These are phyloP conservation scores for Ruditapes philippinarum DNA, from an alignment of 1,140 invertebrate species.

Conservation along the genomic window DNA sequence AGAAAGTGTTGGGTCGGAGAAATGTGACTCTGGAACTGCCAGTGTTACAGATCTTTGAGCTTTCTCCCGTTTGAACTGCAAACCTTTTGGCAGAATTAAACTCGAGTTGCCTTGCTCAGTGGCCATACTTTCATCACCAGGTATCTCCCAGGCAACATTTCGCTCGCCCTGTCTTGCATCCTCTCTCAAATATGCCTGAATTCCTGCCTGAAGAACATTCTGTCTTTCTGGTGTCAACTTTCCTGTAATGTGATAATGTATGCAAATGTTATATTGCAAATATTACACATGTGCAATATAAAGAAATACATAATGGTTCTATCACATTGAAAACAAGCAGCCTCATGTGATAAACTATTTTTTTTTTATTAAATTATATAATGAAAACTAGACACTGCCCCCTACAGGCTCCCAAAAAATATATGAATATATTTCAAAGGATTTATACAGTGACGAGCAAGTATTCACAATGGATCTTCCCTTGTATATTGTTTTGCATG, in stretches of 20 bases:
- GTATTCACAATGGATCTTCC: too few relatives aligned
- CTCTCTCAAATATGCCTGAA: slow-evolving; percentile 29
- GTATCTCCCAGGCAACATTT: slow-evolving; percentile 36
- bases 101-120: slow-evolving; percentile 43
- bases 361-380: too few relatives aligned
- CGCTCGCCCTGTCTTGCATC: background rate
- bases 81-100: slow-evolving; percentile 44
- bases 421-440: too few relatives aligned
- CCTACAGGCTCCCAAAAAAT: too few relatives aligned
- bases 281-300: too few relatives aligned
- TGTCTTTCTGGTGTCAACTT: slow-evolving; percentile 59
- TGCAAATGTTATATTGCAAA: background rate
- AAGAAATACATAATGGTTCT: too few relatives aligned
- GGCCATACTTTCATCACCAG: slow-evolving; percentile 25
- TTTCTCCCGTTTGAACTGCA: slow-evolving; percentile 48
- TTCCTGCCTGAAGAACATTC: slow-evolving; percentile 38
- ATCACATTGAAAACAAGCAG: too few relatives aligned
- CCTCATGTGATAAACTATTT: too few relatives aligned
- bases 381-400: too few relatives aligned
- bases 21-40: slow-evolving; percentile 49
- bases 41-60: slow-evolving; percentile 29
- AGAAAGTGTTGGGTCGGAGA: slow-evolving; percentile 43
- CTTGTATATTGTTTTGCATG: too few relatives aligned
- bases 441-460: too few relatives aligned
- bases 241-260: slow-evolving; percentile 1